These are phyloP conservation scores for Buteo buteo DNA, from an alignment of 2,113 vertebrate genomes.

Conservation along the genomic window DNA sequence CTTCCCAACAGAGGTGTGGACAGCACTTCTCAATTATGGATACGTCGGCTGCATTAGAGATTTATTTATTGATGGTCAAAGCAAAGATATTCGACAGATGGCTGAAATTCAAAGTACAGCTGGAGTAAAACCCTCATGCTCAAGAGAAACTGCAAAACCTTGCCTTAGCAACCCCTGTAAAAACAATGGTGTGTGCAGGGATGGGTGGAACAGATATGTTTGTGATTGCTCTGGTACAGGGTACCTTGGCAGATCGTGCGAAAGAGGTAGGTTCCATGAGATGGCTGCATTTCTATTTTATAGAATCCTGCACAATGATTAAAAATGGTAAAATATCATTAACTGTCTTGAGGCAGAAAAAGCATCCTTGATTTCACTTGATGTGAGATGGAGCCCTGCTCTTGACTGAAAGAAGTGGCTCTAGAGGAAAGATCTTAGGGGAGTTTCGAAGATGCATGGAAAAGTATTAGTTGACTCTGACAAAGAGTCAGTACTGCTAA, in stretches of 20 bases:
- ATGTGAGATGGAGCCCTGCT: background rate
- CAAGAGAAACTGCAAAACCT: constrained; percentile 91
- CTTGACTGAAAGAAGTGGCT: background rate
- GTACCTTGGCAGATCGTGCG: constrained; percentile 92
- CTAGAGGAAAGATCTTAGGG: background rate
- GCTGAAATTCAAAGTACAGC: constrained; percentile 92
- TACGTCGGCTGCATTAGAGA: constrained; percentile 98
- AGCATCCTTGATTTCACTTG: background rate
- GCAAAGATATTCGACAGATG: constrained; percentile 94
- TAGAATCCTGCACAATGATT: background rate
- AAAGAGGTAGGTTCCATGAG: constrained; percentile 84
- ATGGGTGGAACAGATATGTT: constrained; percentile 97
- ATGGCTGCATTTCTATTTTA: background rate
- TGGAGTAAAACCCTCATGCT: constrained; percentile 95
- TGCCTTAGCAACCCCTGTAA: constrained; percentile 97
- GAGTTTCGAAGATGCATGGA: background rate
- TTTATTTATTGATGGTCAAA: constrained; percentile 96
- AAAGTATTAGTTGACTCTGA: background rate
- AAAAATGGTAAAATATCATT: background rate
- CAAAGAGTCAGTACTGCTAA: background rate
- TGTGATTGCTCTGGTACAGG: constrained; percentile 97
- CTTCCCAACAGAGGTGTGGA: constrained; percentile 98
- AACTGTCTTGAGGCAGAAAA: background rate
- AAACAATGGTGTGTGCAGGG: constrained; percentile 93
- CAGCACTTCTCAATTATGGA: constrained; percentile 95